Evolutionary conservation across 1,140 invertebrate genomes (phyloP), one percentile per base, ranked within the genome.

Genomic region (Cydia pomonella): DNA sequence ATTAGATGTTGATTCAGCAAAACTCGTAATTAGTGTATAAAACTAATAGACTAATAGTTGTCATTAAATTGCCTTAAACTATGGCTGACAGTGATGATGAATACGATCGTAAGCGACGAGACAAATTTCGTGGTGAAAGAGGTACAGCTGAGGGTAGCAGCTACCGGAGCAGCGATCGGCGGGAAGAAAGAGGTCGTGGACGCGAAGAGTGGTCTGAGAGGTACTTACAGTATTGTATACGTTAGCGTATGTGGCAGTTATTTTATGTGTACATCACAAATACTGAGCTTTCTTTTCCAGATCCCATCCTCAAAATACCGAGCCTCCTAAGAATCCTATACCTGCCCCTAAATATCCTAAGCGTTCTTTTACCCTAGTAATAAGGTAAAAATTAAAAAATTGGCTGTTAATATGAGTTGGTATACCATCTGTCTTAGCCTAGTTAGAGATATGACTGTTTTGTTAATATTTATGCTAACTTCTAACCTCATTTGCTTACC

Each of bases 71-170:
- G 72, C 33, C 18, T 76, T 38, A 77, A 66, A 76, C n/a, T 18
- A 98, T 98, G 97, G 97, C 93, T 77, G 97, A 98, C 87, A 97
- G 97, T 81, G 97, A 98, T 89, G 97, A 98, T 92, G 97, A 98
- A 87, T 98, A 98, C 83, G 97, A 98, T 89, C 95, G 97, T 29
- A 97, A 98, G 86, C 93, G 97, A 59, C 94, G 97, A 41, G 97
- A 98, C 82, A 98, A 98, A 88, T 98, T 98, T 84, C 95, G 97
- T 71, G 97, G 97, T 9, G 97, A 98, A 94, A 94, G 97, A 77
- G 95, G 95, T 13, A 79, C 91, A 25, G 91, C 92, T 18, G 93
- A 93, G 82, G 96, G 96, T 3, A 97, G 97, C 77, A 97, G 95
- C 77, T 96, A 96, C 82, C 94, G 96, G 80, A 95, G 96, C 77